Percentiles rank a stretch among this genome's conserved stretches.
phyloP scores from a whole-genome alignment of 2,888 invertebrate species.

The Oxystoma pomonae region DNA sequence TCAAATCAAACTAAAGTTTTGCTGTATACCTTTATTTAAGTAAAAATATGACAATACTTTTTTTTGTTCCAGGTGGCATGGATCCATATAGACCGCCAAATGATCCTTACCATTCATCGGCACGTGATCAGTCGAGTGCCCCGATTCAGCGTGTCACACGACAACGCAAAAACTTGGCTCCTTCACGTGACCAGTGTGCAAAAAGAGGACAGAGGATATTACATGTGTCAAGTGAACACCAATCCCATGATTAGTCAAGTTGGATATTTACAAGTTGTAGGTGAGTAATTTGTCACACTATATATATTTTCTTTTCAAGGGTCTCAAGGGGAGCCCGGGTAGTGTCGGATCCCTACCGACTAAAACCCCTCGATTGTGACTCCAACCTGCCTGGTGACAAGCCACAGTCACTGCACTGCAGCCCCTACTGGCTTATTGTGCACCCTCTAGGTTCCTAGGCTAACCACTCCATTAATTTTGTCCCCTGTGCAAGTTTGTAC shows the following conservation, averaged over 20 bases:
- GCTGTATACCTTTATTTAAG: no score
- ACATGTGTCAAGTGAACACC: conserved; percentile 88
- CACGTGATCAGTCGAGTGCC: conserved; percentile 88
- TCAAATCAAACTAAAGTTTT: no score
- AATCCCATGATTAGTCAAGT: conserved; percentile 95
- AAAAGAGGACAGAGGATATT: conserved; percentile 86
- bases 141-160: conserved; percentile 86
- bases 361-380: no score
- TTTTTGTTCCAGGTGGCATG: conserved; percentile 72
- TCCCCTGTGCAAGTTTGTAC: no score
- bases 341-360: no score
- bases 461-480: no score
- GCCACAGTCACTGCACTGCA: no score
- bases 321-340: no score
- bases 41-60: not conserved
- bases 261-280: conserved; percentile 88
- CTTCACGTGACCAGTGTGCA: conserved; percentile 88
- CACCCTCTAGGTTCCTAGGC: no score
- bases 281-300: conserved; percentile 65
- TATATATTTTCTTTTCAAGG: no score
- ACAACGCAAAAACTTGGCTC: conserved; percentile 89
- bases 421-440: no score
- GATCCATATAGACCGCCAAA: conserved; percentile 92
- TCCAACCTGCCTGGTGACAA: no score
- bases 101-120: conserved; percentile 88